Evolutionary conservation across 2,113 vertebrate species (phyloP).

Genomic region (Perognathus longimembris): DNA sequence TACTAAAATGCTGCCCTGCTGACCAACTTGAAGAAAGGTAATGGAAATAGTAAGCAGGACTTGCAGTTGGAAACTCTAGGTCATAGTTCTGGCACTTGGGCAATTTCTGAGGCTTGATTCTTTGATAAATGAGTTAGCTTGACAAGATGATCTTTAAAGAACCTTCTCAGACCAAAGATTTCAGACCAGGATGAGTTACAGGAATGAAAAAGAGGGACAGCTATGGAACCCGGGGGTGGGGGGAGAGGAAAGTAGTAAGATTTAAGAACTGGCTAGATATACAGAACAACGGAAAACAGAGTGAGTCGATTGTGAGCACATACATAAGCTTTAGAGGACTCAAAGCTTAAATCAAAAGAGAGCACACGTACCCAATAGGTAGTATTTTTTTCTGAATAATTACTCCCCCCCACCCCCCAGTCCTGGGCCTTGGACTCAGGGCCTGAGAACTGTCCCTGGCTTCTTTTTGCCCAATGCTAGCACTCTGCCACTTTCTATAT

Average conservation of each 20-base stretch:
- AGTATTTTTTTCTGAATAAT: too few relatives aligned
- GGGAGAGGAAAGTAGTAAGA: slow-evolving; percentile 64
- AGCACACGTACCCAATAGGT: background rate
- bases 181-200: background rate
- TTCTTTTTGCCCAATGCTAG: too few relatives aligned
- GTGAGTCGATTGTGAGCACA: slow-evolving; percentile 44
- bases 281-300: slow-evolving; percentile 44
- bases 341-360: slow-evolving; percentile 14
- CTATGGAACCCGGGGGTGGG: background rate
- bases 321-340: slow-evolving; percentile 44
- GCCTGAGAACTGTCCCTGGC: too few relatives aligned
- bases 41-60: background rate
- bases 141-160: slow-evolving; percentile 31
- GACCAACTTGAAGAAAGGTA: background rate
- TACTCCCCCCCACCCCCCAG: too few relatives aligned
- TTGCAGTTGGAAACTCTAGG: slow-evolving; percentile 17
- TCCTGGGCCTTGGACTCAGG: too few relatives aligned
- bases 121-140: background rate
- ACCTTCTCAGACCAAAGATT: slow-evolving; percentile 47
- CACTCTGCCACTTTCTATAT: too few relatives aligned
- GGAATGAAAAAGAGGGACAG: background rate
- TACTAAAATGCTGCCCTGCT: background rate
- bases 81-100: background rate
- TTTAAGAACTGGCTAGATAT: slow-evolving; percentile 51
- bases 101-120: slow-evolving; percentile 11